Evolutionary conservation across 2,113 vertebrate species (phyloP), one percentile per base, ranked within the genome.

Genomic region (Entosphenus tridentatus): DNA sequence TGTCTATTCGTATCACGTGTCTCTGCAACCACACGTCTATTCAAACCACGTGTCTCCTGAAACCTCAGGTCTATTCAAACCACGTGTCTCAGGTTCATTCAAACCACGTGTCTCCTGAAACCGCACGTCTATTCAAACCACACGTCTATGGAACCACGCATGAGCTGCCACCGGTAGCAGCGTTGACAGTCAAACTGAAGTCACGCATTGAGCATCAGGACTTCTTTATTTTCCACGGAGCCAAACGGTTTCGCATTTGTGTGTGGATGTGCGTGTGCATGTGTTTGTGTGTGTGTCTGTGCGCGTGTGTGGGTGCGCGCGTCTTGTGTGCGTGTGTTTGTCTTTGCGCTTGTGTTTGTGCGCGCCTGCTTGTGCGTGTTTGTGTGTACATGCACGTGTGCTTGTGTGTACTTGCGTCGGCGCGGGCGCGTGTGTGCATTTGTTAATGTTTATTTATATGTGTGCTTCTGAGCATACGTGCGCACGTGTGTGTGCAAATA

Each of bases 261-360:
- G 10, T 65, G 58, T 62, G 58, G 13, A 17, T 62, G 58, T 62
- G 58, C 16, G 58, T 62, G 58, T 62, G 58, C 16, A 17, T 62
- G 58, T 62, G 8, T 62, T 13, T 62, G 58, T 62, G 58, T 62
- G 58, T 62, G 58, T 2, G 3, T 62, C 13, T 62, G 58, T 62
- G 58, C 16, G 58, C 16, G 58, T 62, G 58, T 62, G 58, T 62
- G 4, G 39, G 3, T 62, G 58, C 16, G 58, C 16, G 58, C 16
- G 58, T 62, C 12, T n/a, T 62, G 58, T 62, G 58, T 62, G 62
- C 10, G 10, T 18, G 62, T n/a, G 62, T 65, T 65, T 65, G 62
- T 65, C 21, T n/a, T 65, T 8, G 62, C n/a, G 21, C 39, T 39
- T 39, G 39, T 39, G 16, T 62, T 14, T 62, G 16, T 62, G 16